Conservation (phyloP, 1,140 invertebrate genomes). For the Centruroides vittatus region DNA sequence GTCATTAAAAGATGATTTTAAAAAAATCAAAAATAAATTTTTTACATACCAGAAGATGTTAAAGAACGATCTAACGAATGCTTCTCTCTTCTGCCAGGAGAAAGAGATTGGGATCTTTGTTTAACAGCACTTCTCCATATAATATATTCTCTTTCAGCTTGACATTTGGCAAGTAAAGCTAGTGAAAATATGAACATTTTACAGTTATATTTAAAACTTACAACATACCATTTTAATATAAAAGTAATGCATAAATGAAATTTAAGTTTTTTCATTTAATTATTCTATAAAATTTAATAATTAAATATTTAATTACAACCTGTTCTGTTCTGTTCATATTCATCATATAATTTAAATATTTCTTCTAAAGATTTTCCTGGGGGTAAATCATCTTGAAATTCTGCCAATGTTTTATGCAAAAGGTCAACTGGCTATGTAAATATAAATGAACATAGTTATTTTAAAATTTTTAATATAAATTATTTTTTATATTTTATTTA, state of each 20-base stretch:
- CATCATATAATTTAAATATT: conserved; percentile 16
- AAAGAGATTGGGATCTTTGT: conserved; percentile 13
- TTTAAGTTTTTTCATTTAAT: no score
- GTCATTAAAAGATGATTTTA: no score
- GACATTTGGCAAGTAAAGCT: conserved; percentile 14
- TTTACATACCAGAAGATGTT: no score
- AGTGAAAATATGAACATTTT: background rate
- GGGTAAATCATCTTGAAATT: conserved; percentile 17
- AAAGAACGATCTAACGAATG: no score
- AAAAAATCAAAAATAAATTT: no score
- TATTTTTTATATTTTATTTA: no score
- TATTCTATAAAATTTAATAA: no score
- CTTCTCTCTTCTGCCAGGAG: background rate
- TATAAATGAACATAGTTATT: background rate
- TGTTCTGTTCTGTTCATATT: conserved; percentile 17
- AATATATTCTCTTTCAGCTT: conserved; percentile 13
- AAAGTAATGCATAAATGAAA: no score
- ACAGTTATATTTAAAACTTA: no score
- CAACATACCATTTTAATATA: no score
- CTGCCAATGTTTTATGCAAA: conserved; percentile 20
- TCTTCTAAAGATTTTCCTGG: conserved; percentile 15
- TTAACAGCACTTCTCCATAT: conserved; percentile 11
- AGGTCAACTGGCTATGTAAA: conserved; percentile 27
- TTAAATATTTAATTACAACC: background rate
- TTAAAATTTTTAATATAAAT: background rate